These are phyloP conservation scores for Pantherophis vulpinus DNA, from an alignment of 2,797 vertebrate species.

Conservation along the genomic window DNA sequence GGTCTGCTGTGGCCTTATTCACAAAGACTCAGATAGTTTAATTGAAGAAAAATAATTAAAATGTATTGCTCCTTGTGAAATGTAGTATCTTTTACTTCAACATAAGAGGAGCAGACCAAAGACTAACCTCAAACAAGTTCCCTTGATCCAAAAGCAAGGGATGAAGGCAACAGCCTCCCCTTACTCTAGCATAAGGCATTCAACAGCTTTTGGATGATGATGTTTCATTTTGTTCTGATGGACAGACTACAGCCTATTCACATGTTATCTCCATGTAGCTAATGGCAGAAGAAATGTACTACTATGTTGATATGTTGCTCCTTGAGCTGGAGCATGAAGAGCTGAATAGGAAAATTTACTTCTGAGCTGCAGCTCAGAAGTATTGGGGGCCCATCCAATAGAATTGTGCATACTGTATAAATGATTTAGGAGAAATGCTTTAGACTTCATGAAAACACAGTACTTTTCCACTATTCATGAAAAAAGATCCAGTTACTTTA, in stretches of 20 bases:
- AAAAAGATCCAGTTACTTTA: neutral
- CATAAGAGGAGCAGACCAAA: neutral
- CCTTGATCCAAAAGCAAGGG: neutral
- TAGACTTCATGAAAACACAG: neutral
- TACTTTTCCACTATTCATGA: neutral
- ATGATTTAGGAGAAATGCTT: neutral
- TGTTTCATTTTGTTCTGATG: neutral
- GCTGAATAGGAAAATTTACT: neutral
- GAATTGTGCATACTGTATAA: neutral
- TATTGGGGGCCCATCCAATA: neutral
- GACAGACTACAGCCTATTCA: neutral
- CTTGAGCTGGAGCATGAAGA: neutral
- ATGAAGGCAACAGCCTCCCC: neutral
- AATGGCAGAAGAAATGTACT: neutral
- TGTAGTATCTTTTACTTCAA: neutral
- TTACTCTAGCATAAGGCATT: neutral
- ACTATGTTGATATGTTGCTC: neutral
- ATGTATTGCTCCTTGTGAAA: neutral
- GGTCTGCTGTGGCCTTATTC: neutral
- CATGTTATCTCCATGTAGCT: neutral
- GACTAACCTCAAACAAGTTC: neutral
- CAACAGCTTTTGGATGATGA: neutral
- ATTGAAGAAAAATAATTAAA: neutral
- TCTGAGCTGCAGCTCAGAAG: neutral
- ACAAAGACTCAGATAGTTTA: neutral